Conservation (phyloP, 2,888 invertebrate species). For the Exephanes ischioxanthus region DNA sequence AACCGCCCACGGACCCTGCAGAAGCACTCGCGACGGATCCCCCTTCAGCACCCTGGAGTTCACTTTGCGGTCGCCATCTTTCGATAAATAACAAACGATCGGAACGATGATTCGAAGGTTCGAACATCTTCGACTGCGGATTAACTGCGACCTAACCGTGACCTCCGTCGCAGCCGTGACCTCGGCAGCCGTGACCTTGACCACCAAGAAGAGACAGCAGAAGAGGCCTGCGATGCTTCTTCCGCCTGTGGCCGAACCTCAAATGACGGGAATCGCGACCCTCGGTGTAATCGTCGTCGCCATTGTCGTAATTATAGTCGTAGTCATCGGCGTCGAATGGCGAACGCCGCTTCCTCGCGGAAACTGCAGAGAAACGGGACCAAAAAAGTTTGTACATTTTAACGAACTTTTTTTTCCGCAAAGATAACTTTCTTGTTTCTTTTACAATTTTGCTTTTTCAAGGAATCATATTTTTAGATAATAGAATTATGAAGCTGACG, state of each 20-base stretch:
- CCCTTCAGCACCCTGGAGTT: constrained; percentile 67
- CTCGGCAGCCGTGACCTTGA: constrained; percentile 68
- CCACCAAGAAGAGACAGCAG: constrained; percentile 46
- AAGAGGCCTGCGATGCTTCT: constrained; percentile 62
- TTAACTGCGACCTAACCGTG: constrained; percentile 65
- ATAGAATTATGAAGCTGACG: too few relatives aligned
- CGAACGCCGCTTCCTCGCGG: too few relatives aligned
- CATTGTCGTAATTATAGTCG: background rate
- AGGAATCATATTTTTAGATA: too few relatives aligned
- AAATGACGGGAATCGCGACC: constrained; percentile 64
- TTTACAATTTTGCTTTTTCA: too few relatives aligned
- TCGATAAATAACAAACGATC: background rate
- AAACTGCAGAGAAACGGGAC: too few relatives aligned
- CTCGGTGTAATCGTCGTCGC: constrained; percentile 70
- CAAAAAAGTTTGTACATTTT: too few relatives aligned
- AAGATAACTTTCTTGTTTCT: too few relatives aligned
- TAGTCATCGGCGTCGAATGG: background rate
- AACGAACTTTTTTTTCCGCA: too few relatives aligned
- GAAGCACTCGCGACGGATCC: constrained; percentile 76
- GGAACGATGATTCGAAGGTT: background rate
- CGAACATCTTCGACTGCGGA: background rate
- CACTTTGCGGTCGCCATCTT: constrained; percentile 63
- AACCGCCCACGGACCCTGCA: constrained; percentile 72
- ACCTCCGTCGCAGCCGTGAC: constrained; percentile 65
- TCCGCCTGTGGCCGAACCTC: constrained; percentile 60